Conservation (phyloP, 2,888 invertebrate genomes). For the Ennomos quercinarius region DNA sequence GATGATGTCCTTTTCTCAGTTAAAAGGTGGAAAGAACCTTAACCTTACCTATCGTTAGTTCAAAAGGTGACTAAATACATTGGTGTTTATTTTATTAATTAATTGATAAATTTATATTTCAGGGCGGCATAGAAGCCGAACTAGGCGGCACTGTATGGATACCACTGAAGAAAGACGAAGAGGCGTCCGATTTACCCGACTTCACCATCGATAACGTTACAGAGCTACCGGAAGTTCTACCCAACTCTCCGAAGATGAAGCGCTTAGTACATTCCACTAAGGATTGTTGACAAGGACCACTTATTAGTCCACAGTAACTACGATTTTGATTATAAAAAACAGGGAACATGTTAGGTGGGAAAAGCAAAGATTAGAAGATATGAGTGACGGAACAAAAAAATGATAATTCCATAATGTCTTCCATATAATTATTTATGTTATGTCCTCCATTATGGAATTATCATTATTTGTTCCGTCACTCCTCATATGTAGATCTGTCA, state of each 20-base stretch:
- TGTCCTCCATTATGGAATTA: no score
- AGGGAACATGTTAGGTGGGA: conserved; percentile 7
- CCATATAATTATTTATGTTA: no score
- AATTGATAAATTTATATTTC: conserved; percentile 20
- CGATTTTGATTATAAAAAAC: background rate
- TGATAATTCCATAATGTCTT: no score
- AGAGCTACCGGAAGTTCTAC: conserved; percentile 86
- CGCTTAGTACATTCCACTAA: conserved; percentile 50
- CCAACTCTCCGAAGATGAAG: conserved; percentile 79
- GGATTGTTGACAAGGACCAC: conserved; percentile 33
- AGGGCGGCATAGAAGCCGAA: conserved; percentile 92
- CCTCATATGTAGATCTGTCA: background rate
- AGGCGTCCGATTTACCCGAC: conserved; percentile 85
- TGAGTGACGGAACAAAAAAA: no score
- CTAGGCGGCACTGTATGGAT: conserved; percentile 93
- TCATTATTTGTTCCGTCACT: no score
- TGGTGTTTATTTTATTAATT: background rate
- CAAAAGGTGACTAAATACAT: no score
- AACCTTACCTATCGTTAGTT: no score
- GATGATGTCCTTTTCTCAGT: no score
- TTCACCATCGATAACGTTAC: conserved; percentile 88
- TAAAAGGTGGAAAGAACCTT: no score
- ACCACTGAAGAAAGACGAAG: conserved; percentile 85
- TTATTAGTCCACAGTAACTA: conserved; percentile 12
- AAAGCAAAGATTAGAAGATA: background rate